Evolutionary conservation across 92 coral and sea anemone genomes (phyloP), one percentile per base, ranked within the genome.

Genomic region (Pocillopora meandrina): DNA sequence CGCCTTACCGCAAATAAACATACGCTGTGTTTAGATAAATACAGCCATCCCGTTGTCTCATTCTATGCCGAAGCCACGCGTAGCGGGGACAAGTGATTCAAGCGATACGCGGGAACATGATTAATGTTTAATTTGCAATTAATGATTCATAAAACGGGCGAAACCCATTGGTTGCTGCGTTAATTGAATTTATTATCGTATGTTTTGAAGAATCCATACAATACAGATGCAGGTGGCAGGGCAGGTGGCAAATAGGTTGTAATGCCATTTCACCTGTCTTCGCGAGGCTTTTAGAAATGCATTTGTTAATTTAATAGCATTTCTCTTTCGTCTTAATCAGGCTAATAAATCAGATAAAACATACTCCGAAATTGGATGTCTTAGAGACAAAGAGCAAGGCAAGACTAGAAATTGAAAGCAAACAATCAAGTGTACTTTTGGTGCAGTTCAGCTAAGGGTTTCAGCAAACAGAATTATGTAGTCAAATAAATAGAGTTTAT

Each of bases 1-100:
- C 35, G 92, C 76, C 84, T 87, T 74, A 94, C 98, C 98, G 93
- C 98, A 94, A 94, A 90, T 94, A 94, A 92, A 94, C 98, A 94
- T 85, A 87, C 81, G 63, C 87, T 85, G 56, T 94, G 98, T 94
- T 94, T 94, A 92, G 98, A 88, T 92, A 94, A 94, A 94, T 94
- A 94, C 60, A 77, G 81, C 90, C 81, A 89, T 90, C 86, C 92
- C 84, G 83, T 65, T 79, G 90, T 93, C 83, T 88, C 82, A 42
- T 81, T 90, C 84, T 87, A 75, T 88, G 65, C 79, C 86, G 83
- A 84, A 89, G 95, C 98, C 93, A 89, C 93, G 98, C 98, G 87
- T 89, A 90, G 95, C 93, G 83, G 93, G 98, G 77, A 81, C 85
- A 81, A 82, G 78, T 92, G 93, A 90, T 85, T 89, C 85, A 80